Evolutionary conservation across 2,888 invertebrate species (phyloP).

Genomic region (Heteromurus nitidus): DNA sequence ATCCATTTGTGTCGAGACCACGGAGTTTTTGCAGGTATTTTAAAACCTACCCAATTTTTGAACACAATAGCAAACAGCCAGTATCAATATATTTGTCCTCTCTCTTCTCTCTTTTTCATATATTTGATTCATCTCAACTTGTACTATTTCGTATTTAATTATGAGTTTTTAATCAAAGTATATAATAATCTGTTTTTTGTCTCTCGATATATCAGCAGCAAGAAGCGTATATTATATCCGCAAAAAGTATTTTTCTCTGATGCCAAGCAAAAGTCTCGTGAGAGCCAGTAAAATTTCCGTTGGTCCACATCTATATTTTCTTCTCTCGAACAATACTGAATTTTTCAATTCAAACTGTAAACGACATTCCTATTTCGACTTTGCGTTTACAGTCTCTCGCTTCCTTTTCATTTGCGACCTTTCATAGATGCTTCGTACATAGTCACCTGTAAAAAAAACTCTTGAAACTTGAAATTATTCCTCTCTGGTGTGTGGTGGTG

Average conservation of each 20-base stretch:
- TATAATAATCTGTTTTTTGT: no score
- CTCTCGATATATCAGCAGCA: slow-evolving; percentile 59
- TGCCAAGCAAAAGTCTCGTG: slow-evolving; percentile 59
- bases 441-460: slow-evolving; percentile 4
- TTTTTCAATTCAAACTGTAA: slow-evolving; percentile 62
- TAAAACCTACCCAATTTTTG: no score
- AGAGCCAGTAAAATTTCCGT: slow-evolving; percentile 53
- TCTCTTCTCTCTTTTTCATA: slow-evolving; percentile 5
- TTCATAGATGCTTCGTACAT: slow-evolving; percentile 39
- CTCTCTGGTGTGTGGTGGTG: slow-evolving; percentile 9
- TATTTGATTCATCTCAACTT: neutral
- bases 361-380: slow-evolving; percentile 28
- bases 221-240: slow-evolving; percentile 18
- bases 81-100: slow-evolving; percentile 1
- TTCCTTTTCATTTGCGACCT: slow-evolving; percentile 55
- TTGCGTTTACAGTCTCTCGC: slow-evolving; percentile 65
- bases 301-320: slow-evolving; percentile 63
- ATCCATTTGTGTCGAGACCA: slow-evolving; percentile 73
- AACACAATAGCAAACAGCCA: slow-evolving; percentile 14
- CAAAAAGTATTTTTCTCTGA: slow-evolving; percentile 17
- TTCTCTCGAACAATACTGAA: slow-evolving; percentile 35
- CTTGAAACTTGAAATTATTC: neutral
- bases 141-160: slow-evolving; percentile 16
- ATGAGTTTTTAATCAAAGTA: no score
- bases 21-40: slow-evolving; percentile 73